Base-by-base conservation (phyloP, 2,888 invertebrate species). In the Papilio elwesi region DNA sequence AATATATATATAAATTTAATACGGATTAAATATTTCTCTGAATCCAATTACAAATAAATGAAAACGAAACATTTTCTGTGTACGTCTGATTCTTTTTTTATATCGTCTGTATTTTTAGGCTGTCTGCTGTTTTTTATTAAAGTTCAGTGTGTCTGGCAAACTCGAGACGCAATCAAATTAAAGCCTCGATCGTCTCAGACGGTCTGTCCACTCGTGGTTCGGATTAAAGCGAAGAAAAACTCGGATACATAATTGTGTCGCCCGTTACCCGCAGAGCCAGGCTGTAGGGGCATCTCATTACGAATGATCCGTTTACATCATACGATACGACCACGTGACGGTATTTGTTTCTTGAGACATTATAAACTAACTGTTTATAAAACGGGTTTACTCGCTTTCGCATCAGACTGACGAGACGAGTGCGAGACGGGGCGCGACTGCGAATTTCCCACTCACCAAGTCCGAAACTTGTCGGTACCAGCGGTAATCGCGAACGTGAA, bases 231-330 rank as follows among this genome's bases (percentile, higher is more conserved):
- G 72, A 74, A 74, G 73, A 75, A 73, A 74, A 73, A 73, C 74
- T 71, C 64, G 57, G 77, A 70, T 75, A 76, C 76, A 75, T 78
- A 78, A 78, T 78, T 78, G 77, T 76, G 74, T 76, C 73, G 74
- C 70, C 67, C 52, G 63, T 26, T 26, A 26, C 26, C 26, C 26
- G 26, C 26, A 26, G 26, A 26, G 26, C 26, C 36, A 15, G 62
- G 4, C 52, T 64, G 74, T 65, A 75, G 70, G 74, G 73, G 75
- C 76, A 76, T 76, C 76, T 76, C 76, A 76, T 76, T 76, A 76
- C 66, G 64, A 47, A 12, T 16, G 43, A n/a, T 15, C 1, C n/a
- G 6, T 71, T 76, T 71, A 70, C 9, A 68, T 2, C 4, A 0
- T 0, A 68, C 75, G 75, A 68, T 51, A 70, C 75, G 74, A 62